phyloP scores from a whole-genome alignment of 2,113 vertebrate species.

The Zeus faber region DNA sequence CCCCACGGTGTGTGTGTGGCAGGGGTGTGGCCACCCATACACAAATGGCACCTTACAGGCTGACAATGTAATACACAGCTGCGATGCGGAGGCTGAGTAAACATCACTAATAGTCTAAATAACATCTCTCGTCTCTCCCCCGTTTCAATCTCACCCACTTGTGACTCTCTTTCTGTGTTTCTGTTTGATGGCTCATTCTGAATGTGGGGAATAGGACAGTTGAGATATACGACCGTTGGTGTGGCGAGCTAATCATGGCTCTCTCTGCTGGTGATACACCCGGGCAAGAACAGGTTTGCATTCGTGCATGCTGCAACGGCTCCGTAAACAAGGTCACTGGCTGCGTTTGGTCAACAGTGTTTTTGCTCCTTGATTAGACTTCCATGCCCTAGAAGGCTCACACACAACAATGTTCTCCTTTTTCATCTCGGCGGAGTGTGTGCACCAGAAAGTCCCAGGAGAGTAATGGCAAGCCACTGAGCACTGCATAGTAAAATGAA shows the following conservation, averaged over 20 bases:
- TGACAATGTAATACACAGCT: slow-evolving; percentile 41
- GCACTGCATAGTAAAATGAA: slow-evolving; percentile 50
- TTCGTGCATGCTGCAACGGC: slow-evolving; percentile 45
- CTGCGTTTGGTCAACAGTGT: slow-evolving; percentile 50
- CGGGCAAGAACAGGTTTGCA: slow-evolving; percentile 43
- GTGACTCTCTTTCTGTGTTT: slow-evolving; percentile 41
- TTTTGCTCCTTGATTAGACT: slow-evolving; percentile 57
- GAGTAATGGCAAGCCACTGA: slow-evolving; percentile 22
- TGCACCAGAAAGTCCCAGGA: slow-evolving; percentile 25
- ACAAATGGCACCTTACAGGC: slow-evolving; percentile 34
- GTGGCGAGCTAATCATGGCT: slow-evolving; percentile 61
- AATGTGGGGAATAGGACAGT: slow-evolving; percentile 41
- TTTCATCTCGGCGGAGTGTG: slow-evolving; percentile 19
- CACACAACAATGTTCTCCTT: slow-evolving; percentile 12
- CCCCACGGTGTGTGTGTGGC: slow-evolving; percentile 28
- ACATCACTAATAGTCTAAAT: slow-evolving; percentile 60
- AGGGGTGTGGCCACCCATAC: slow-evolving; percentile 57
- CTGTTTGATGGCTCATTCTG: slow-evolving; percentile 60
- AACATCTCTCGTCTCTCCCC: slow-evolving; percentile 43
- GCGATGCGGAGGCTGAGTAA: slow-evolving; percentile 43
- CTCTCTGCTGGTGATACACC: slow-evolving; percentile 60
- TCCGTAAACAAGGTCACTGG: slow-evolving; percentile 60
- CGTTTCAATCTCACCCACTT: slow-evolving; percentile 46
- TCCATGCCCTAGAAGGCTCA: slow-evolving; percentile 35
- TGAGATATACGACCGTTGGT: slow-evolving; percentile 54